phyloP scores from a whole-genome alignment of 2,113 vertebrate genomes.

The Varanus salvator region DNA sequence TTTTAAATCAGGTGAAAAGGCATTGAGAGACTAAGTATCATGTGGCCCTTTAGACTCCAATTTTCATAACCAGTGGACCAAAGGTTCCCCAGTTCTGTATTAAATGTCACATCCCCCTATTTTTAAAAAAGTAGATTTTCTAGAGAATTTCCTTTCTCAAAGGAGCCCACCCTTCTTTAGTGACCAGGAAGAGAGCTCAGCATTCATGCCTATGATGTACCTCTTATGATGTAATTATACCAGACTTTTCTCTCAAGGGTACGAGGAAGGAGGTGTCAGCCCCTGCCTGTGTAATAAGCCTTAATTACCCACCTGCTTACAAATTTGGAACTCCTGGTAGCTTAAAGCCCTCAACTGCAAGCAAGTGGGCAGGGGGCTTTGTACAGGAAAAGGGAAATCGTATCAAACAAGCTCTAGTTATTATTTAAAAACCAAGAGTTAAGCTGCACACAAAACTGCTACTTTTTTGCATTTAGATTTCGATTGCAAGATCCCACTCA shows the following conservation, averaged over 20 bases:
- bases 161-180: not conserved
- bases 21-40: no score
- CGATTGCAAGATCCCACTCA: no score
- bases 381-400: no score
- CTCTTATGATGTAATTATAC: not conserved
- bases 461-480: no score
- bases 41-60: not conserved
- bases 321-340: not conserved
- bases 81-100: not conserved
- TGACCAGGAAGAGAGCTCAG: not conserved
- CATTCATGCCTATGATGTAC: not conserved
- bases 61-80: not conserved
- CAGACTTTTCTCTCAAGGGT: not conserved
- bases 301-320: not conserved
- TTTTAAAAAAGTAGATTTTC: not conserved
- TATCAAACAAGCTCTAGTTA: no score
- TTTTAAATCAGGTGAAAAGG: not conserved
- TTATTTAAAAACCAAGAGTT: no score
- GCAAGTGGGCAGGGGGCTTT: no score
- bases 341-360: not conserved
- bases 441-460: no score
- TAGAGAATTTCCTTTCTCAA: not conserved
- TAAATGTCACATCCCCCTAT: no score
- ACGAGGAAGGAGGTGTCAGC: no score
- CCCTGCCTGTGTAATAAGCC: not conserved